A percentile compares a stretch with the other conserved stretches of the same genome.
Evolutionary conservation across 2,113 vertebrate genomes (phyloP).

Genomic region (Axis porcinus): DNA sequence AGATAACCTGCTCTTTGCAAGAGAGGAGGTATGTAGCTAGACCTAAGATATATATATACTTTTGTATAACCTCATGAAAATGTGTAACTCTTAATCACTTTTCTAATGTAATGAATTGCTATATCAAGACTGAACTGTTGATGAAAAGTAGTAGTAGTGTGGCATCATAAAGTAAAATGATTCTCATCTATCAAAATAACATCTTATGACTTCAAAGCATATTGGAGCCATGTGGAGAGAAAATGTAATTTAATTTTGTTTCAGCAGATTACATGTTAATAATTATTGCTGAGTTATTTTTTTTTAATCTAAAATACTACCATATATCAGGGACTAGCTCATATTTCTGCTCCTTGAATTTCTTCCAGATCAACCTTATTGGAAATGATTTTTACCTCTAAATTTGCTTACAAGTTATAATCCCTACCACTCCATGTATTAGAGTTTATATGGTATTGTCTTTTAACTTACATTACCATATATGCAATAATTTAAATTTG

Average conservation of each 20-base stretch:
- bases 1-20: not conserved
- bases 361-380: not conserved
- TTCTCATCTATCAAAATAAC: not conserved
- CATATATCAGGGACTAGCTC: not conserved
- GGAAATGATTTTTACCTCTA: not conserved
- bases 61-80: not conserved
- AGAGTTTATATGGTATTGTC: not conserved
- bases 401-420: not conserved
- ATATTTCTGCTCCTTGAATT: not conserved
- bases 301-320: not conserved
- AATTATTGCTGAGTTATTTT: not conserved
- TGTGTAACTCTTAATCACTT: not conserved
- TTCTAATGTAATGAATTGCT: not conserved
- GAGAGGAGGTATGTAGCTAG: not conserved
- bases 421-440: not conserved
- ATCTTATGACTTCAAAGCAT: not conserved
- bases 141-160: not conserved
- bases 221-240: not conserved
- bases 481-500: not conserved
- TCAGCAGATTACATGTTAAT: not conserved
- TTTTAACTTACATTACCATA: not conserved
- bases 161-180: not conserved
- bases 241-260: slow-evolving; percentile 25
- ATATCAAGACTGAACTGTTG: not conserved
- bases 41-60: not conserved